Base-by-base conservation (phyloP, 2,797 vertebrate species). In the Thaleichthys pacificus region DNA sequence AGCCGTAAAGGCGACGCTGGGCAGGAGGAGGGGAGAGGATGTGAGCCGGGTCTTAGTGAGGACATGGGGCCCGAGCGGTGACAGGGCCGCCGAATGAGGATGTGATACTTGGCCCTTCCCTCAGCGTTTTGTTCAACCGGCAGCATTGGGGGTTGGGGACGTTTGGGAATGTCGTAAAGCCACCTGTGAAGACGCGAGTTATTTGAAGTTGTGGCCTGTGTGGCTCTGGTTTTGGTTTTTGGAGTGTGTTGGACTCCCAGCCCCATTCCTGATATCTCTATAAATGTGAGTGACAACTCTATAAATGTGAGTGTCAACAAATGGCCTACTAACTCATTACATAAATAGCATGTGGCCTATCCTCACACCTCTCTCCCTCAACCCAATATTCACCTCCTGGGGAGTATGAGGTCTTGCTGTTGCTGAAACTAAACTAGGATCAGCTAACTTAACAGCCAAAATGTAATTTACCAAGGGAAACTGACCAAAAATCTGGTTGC, bases 261-360 rank as follows among this genome's bases (percentile, higher is more conserved):
- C 61, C 15, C 28, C 30, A 63, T 30, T 32, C 54, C 51, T 49
- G 38, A 49, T 67, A 47, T 51, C 61, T 68, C 19, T 28, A 26
- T 61, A 4, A 66, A 62, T 38, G 38, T 61, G 35, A 47, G 58
- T 38, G 70, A n/a, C n/a, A 62, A 35, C 49, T 35, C 51, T 28
- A 26, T 61, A 4, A 66, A 62, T 38, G 38, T 61, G 35, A 47
- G 58, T 38, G 70, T 72, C 68, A 67, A 70, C 51, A 64, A 69
- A 69, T 69, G 62, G 63, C 68, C 42, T 51, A 54, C 15, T 30
- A 17, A 30, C 70, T 30, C 21, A n/a, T n/a, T 54, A 70, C 22
- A 58, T 63, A 73, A 67, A 63, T 30, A 57, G 62, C 74, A 49
- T 24, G 2, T 21, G 32, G 21, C 5, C 32, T 35, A 8, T 8